Evolutionary conservation across 2,113 vertebrate species (phyloP).

Genomic region (Scolopax mira): DNA sequence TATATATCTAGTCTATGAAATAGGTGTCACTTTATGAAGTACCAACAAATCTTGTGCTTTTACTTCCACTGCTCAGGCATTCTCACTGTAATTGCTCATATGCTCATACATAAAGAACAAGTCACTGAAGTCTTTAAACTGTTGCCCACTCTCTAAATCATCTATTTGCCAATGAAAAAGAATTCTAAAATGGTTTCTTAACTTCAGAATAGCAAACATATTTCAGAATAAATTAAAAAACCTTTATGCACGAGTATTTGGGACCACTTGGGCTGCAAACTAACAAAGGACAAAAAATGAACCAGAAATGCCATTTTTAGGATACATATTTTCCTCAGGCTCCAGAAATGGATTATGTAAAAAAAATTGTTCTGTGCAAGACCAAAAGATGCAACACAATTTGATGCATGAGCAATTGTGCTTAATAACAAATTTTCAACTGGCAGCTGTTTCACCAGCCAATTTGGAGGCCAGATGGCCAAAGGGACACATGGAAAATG

Average conservation of each 20-base stretch:
- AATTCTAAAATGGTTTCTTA: neutral
- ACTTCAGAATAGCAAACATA: neutral
- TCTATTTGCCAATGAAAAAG: neutral
- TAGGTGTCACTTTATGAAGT: neutral
- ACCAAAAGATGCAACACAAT: neutral
- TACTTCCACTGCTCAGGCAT: neutral
- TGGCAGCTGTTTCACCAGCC: neutral
- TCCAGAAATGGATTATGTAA: neutral
- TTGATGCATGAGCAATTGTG: neutral
- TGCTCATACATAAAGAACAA: neutral
- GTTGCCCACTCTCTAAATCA: neutral
- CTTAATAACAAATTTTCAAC: slow-evolving; percentile 1
- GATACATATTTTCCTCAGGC: neutral
- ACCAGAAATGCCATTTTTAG: neutral
- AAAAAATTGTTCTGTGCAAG: neutral
- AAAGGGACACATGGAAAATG: neutral
- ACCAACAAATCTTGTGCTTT: neutral
- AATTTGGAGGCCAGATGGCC: neutral
- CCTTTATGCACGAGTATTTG: neutral
- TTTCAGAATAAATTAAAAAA: neutral
- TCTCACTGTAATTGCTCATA: neutral
- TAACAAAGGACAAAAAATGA: neutral
- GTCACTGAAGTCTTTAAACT: neutral
- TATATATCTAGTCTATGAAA: neutral
- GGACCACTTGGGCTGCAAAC: neutral